These are phyloP conservation scores for Callaeas wilsoni DNA, from an alignment of 2,113 vertebrate genomes.

Conservation along the genomic window DNA sequence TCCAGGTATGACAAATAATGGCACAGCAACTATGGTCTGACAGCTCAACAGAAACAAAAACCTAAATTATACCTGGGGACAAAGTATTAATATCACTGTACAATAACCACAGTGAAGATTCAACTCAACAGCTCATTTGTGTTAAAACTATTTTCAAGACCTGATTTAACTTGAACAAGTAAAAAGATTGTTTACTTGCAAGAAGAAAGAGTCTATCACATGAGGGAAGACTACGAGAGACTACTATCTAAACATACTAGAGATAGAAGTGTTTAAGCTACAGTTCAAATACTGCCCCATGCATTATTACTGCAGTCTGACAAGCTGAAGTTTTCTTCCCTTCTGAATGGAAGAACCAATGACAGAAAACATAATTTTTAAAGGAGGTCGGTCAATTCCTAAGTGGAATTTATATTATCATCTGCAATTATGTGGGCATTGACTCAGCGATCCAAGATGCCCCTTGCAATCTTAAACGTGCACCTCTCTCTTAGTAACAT, in stretches of 20 bases:
- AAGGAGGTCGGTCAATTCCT: neutral
- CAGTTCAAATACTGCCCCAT: neutral
- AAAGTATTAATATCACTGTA: neutral
- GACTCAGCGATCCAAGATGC: neutral
- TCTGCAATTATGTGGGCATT: accelerated
- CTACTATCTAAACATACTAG: neutral
- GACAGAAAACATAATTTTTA: neutral
- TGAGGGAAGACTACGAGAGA: neutral
- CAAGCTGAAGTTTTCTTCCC: neutral
- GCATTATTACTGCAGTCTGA: neutral
- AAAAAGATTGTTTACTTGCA: neutral
- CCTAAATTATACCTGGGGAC: neutral
- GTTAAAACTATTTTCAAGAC: neutral
- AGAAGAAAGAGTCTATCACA: neutral
- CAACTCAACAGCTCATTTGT: neutral
- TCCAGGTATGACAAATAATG: neutral
- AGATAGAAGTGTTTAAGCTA: neutral
- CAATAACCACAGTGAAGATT: neutral
- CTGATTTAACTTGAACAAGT: neutral
- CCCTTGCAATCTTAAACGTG: neutral
- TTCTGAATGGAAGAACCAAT: neutral
- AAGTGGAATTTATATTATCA: neutral
- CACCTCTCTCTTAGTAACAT: neutral
- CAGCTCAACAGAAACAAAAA: neutral
- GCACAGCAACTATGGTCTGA: neutral